Evolutionary conservation across 2,888 invertebrate species (phyloP), one percentile per base, ranked within the genome.

Genomic region (Ctenicera cuprea): DNA sequence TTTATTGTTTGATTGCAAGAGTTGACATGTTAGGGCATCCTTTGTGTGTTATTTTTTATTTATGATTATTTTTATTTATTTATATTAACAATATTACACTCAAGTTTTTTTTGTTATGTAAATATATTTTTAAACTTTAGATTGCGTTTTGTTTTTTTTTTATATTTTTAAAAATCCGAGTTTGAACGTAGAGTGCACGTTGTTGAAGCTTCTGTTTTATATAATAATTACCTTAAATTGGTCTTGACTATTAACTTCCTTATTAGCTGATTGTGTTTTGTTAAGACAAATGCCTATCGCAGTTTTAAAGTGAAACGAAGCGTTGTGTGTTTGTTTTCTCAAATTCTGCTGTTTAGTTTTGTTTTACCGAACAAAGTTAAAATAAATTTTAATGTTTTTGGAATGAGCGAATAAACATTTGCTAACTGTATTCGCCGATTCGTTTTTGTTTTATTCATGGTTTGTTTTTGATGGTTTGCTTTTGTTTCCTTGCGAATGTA

Each of bases 201-300:
- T n/a, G 26, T 54, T 54, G 26, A 26, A 12, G n/a, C 14, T 59
- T 59, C 0, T 68, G 68, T 68, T 61, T 68, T 61, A 68, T 68
- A 68, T 50, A 45, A 61, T 68, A 68, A 68, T 59, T 68, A 61
- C 68, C 11, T 33, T 68, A 68, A 67, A 68, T 61, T 68, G 68
- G 61, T 22, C 38, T 33, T 45, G 48, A 59, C 48, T 37, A 61
- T 68, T 68, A 61, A 68, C 68, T 68, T 68, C 68, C 68, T 68
- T 61, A 38, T 59, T 68, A 68, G 61, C 59, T 59, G 33, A 57
- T 67, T n/a, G 12, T 41, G 26, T 52, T 66, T 30, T 38, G 66
- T 54, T 38, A 26, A 26, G 54, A 30, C 26, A 54, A 33, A 48
- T 45, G 16, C 14, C 26, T 18, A 7, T 48, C n/a, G 22, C 54